These are phyloP conservation scores for Samia ricini DNA, from an alignment of 1,140 invertebrate species.

Conservation along the genomic window DNA sequence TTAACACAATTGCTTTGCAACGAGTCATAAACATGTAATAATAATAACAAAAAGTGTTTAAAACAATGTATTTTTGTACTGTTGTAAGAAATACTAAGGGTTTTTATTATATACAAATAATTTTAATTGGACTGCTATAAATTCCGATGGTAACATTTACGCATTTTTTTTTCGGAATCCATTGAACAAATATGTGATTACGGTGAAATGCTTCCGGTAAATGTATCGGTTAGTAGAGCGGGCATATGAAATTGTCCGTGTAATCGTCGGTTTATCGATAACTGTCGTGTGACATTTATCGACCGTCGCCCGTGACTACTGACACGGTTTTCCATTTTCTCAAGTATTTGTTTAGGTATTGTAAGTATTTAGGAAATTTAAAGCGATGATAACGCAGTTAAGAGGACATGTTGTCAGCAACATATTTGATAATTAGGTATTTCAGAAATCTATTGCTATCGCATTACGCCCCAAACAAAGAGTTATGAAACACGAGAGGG, in stretches of 20 bases:
- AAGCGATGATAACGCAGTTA: too few relatives aligned
- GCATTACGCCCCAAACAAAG: too few relatives aligned
- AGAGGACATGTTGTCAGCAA: too few relatives aligned
- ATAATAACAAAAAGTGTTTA: too few relatives aligned
- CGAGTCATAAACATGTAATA: too few relatives aligned
- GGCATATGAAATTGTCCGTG: constrained; percentile 21
- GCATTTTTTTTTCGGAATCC: not conserved
- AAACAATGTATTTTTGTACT: too few relatives aligned
- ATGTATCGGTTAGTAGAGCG: constrained; percentile 21
- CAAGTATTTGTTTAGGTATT: not conserved
- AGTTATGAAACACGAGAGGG: too few relatives aligned
- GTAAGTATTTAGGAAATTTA: not conserved
- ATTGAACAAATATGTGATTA: constrained; percentile 7
- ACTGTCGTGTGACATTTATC: constrained; percentile 11
- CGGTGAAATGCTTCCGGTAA: constrained; percentile 13
- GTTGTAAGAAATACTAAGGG: too few relatives aligned
- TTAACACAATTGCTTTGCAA: too few relatives aligned
- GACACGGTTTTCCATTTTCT: constrained; percentile 10
- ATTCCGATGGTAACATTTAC: not conserved
- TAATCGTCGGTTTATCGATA: constrained; percentile 24
- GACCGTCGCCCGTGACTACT: constrained; percentile 20
- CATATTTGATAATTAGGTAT: too few relatives aligned
- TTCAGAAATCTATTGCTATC: too few relatives aligned
- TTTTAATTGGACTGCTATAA: not conserved
- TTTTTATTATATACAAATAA: too few relatives aligned